phyloP scores from a whole-genome alignment of 2,888 invertebrate species.

The Morinoia aosen region DNA sequence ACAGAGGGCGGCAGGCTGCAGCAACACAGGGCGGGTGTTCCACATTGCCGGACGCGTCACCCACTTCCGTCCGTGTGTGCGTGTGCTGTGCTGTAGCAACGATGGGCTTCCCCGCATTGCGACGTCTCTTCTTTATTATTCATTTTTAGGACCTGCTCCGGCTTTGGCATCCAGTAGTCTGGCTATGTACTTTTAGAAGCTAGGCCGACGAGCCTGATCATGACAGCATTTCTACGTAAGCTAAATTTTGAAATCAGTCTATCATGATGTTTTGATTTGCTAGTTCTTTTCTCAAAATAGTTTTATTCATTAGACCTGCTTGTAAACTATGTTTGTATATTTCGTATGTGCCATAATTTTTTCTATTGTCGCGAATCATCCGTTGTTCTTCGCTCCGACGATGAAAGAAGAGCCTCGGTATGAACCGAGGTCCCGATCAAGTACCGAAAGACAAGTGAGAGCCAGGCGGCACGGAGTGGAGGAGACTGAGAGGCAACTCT shows the following conservation, averaged over 20 bases:
- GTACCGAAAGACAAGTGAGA: too few species aligned
- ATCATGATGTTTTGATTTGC: not conserved
- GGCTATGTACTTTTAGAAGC: not conserved
- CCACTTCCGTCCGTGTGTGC: not conserved
- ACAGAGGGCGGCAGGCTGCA: not conserved
- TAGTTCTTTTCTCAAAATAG: not conserved
- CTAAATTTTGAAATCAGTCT: not conserved
- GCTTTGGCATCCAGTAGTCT: not conserved
- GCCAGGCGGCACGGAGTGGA: too few species aligned
- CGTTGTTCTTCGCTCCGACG: too few species aligned
- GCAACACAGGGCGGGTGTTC: not conserved
- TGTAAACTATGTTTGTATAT: too few species aligned
- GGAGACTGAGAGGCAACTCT: too few species aligned
- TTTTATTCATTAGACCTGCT: too few species aligned
- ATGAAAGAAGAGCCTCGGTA: too few species aligned
- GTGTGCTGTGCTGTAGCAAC: not conserved
- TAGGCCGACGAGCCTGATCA: not conserved
- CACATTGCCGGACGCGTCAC: not conserved
- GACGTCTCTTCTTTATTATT: not conserved
- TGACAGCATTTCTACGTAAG: not conserved
- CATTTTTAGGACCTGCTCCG: too few species aligned
- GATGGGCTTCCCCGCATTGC: not conserved
- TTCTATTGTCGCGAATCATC: too few species aligned
- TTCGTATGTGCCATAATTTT: too few species aligned
- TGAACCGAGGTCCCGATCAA: too few species aligned